phyloP scores from a whole-genome alignment of 2,113 vertebrate species.

The Fulica atra region DNA sequence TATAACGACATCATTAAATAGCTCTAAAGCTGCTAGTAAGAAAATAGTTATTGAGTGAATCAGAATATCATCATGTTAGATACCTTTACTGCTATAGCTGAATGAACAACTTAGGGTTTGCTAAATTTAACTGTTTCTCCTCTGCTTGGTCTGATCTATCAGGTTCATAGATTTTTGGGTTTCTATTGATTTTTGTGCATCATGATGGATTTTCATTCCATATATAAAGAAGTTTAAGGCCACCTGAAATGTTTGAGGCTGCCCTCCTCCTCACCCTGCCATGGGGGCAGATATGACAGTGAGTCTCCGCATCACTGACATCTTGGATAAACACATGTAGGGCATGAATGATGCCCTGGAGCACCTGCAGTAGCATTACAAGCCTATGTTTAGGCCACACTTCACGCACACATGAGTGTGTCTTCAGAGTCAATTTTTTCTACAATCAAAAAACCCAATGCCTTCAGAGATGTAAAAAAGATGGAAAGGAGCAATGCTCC shows the following conservation, averaged over 20 bases:
- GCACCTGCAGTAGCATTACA: background rate
- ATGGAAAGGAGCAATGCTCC: background rate
- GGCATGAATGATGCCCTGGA: background rate
- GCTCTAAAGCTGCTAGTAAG: conserved; percentile 21
- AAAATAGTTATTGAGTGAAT: conserved; percentile 18
- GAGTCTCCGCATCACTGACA: background rate
- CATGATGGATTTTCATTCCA: background rate
- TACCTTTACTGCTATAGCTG: background rate
- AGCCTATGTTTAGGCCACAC: background rate
- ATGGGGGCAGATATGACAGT: background rate
- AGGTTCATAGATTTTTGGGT: background rate
- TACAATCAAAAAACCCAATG: background rate
- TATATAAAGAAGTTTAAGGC: background rate
- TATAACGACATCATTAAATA: conserved; percentile 52
- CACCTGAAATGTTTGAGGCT: background rate
- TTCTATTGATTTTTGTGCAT: background rate
- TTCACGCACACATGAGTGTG: background rate
- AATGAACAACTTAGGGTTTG: background rate
- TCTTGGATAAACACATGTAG: background rate
- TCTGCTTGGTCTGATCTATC: background rate
- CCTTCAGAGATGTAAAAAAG: background rate
- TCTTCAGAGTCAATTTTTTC: background rate
- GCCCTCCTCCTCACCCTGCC: accelerated
- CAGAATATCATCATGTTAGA: background rate
- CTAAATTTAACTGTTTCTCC: conserved; percentile 4